Base-by-base conservation (phyloP, 2,797 vertebrate genomes). In the Macropodus opercularis region DNA sequence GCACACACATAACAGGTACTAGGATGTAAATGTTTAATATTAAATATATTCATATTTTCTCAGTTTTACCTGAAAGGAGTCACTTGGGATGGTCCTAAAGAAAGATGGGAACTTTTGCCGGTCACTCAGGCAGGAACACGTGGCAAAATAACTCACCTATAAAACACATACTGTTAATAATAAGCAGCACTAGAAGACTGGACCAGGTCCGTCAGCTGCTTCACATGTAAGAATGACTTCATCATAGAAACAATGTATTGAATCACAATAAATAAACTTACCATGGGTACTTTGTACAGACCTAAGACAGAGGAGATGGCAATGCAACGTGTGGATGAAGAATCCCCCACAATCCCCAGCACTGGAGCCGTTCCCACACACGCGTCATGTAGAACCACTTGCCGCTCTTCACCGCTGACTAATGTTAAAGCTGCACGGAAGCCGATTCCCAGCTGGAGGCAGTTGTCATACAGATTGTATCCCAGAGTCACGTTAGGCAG, bases 81-180 rank as follows among this genome's bases (percentile, higher is more conserved):
- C 90, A 65, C 86, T 91, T 22, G 91, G 90, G n/a, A 91, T 88
- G 0, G 91, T 92, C 46, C 85, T 80, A 29, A 80, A 87, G 70
- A 87, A 85, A 4, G 82, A 68, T 42, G 85, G 82, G 61, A 63
- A 87, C 31, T 19, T 68, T 38, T 75, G 31, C 3, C 62, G 69
- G 18, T 87, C 65, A 79, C 76, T 87, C 46, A 87, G 58, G 15
- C 85, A 87, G 18, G 79, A 77, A 72, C 83, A 85, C 39, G 83
- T 92, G 14, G 90, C 84, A 75, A 81, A 90, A 70, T 89, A 87
- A 77, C 91, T 92, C 62, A 91, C 89, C 91, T 91, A 42, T 38
- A 29, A 62, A 17, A 53, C 5, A 63, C 6, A 62, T 0, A 32
- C 4, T 11, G 1, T 19, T 32, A 10, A 43, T 49, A 17, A 2